phyloP scores from a whole-genome alignment of 2,797 vertebrate genomes.

The Gobio occitaniae region DNA sequence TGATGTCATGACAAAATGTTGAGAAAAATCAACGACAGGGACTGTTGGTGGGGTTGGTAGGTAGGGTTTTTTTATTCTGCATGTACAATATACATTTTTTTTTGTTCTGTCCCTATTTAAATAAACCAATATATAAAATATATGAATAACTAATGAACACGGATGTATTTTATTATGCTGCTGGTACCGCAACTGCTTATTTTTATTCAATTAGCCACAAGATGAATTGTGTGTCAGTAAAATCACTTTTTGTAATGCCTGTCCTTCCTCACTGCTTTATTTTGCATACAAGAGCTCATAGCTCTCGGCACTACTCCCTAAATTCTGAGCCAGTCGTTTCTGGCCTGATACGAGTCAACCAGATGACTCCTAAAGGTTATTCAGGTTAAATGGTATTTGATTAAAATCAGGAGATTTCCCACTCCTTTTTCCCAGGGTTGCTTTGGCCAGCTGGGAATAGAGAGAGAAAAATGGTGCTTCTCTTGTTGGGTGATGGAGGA shows the following conservation, averaged over 20 bases:
- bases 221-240: not conserved
- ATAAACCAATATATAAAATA: not conserved
- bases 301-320: not conserved
- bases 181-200: not conserved
- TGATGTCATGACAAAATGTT: not conserved
- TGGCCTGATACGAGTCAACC: slow-evolving; percentile 75
- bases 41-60: not conserved
- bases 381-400: slow-evolving; percentile 87
- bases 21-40: not conserved
- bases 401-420: slow-evolving; percentile 87
- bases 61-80: not conserved
- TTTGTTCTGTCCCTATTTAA: not conserved
- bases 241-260: not conserved
- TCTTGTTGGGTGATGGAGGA: slow-evolving; percentile 30
- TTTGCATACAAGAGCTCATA: not conserved
- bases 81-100: not conserved
- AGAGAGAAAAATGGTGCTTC: slow-evolving; percentile 72
- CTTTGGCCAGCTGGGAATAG: slow-evolving; percentile 76
- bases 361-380: slow-evolving; percentile 81
- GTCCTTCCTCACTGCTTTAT: not conserved
- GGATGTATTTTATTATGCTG: not conserved
- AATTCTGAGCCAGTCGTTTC: slow-evolving; percentile 67
- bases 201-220: not conserved
- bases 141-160: not conserved
- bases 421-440: slow-evolving; percentile 73